Base-by-base conservation (phyloP, 1,140 invertebrate genomes). In the Macrotrachela quadricornifera region DNA sequence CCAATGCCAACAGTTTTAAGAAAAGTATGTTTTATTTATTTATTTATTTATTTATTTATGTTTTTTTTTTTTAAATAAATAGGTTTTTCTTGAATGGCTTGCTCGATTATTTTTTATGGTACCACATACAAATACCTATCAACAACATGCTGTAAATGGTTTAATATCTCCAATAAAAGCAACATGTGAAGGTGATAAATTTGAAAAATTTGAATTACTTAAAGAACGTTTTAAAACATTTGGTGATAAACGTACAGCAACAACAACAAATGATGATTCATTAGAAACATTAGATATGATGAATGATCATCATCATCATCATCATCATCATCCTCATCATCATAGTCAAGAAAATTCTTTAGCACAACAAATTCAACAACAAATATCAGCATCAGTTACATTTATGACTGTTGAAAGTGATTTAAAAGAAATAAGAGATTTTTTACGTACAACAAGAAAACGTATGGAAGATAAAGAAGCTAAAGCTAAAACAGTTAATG, bases 401-500 rank as follows among this genome's bases (percentile, higher is more conserved):
- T 30, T 30, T 30, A 30, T 30, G 21, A 30, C 21, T 13, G 49
- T 54, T 2, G 53, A 54, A 41, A 54, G 49, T 49, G 53, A 54
- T 45, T 46, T 54, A 6, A 54, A 49, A 49, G 53, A 54, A 49
- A 44, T 54, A 18, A 15, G 53, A 14, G 53, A 54, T 18, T 54
- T 49, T 49, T 43, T 54, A 21, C 39, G 53, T 11, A 44, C 43
- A 12, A 54, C 53, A 12, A 17, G 53, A 6, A 54, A 54, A 17
- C 46, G 46, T 37, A 17, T 54, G 15, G 53, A 54, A 43, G 46
- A 49, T 43, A 48, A 44, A 1, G 53, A 54, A 37, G 53, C 47
- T 18, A 54, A 54, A 49, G 13, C 18, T 56, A 65, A 37, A 46
- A 48, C 45, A 61, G 67, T 17, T 62, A 68, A 54, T 57, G 54